Percentiles rank a stretch among this genome's conserved stretches.
These are phyloP conservation scores for Muntiacus muntjak DNA, from an alignment of 2,113 vertebrate species.

Conservation along the genomic window DNA sequence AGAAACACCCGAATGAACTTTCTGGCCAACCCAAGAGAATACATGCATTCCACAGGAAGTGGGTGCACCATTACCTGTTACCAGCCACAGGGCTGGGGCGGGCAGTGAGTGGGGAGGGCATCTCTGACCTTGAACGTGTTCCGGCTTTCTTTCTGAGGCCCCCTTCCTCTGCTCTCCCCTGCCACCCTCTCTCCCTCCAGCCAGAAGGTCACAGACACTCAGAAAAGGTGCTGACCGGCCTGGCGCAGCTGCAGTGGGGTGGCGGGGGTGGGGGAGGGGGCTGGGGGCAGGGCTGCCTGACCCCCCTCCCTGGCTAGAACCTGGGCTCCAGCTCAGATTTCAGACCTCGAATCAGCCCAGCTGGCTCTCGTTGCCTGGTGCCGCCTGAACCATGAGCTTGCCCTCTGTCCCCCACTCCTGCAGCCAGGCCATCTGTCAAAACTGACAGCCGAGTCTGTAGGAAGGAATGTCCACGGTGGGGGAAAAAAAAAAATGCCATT, in stretches of 20 bases:
- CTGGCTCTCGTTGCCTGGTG: not conserved
- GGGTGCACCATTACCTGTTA: not conserved
- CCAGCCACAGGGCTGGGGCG: not conserved
- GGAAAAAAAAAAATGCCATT: not conserved
- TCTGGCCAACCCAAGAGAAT: not conserved
- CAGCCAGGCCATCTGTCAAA: not conserved
- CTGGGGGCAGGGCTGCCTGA: not conserved
- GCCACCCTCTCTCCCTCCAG: not conserved
- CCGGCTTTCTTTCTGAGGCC: not conserved
- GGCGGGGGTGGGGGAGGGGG: rapidly evolving
- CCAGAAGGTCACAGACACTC: not conserved
- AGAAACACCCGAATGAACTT: not conserved
- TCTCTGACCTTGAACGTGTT: not conserved
- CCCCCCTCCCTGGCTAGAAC: not conserved
- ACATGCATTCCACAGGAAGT: not conserved
- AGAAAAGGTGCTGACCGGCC: not conserved
- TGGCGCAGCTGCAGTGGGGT: rapidly evolving
- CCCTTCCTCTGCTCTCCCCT: not conserved
- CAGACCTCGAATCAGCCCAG: not conserved
- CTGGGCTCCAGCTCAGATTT: not conserved
- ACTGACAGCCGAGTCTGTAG: not conserved
- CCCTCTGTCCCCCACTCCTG: not conserved
- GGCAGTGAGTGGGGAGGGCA: not conserved
- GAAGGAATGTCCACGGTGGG: not conserved
- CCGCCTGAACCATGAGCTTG: not conserved